phyloP scores from a whole-genome alignment of 2,797 vertebrate genomes.

The Galagoides demidoff region DNA sequence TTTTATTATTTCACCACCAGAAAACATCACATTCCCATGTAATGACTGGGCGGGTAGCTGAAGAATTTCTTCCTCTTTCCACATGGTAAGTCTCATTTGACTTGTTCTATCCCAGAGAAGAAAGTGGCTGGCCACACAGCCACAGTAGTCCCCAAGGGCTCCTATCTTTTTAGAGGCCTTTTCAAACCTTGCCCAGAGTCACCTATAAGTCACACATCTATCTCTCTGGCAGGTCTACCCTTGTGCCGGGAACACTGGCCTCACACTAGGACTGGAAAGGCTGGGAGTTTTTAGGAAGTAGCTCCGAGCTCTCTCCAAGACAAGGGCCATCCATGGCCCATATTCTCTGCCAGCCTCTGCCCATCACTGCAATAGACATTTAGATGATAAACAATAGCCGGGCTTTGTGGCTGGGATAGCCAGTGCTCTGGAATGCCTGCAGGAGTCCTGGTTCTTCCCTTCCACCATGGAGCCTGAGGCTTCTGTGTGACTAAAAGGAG shows the following conservation, averaged over 20 bases:
- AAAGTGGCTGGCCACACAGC: background rate
- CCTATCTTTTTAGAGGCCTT: background rate
- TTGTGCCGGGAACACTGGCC: background rate
- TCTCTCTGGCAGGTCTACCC: background rate
- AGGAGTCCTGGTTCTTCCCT: background rate
- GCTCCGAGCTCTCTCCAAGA: background rate
- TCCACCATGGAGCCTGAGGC: background rate
- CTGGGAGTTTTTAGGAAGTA: background rate
- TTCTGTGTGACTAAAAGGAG: background rate
- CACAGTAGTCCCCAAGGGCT: fast-evolving
- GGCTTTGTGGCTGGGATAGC: background rate
- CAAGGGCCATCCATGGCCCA: background rate
- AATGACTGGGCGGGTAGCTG: background rate
- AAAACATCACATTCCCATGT: background rate
- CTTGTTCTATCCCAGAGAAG: background rate
- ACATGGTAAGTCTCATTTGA: too few species aligned
- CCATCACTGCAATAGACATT: background rate
- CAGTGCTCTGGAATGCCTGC: too few species aligned
- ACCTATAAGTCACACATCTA: background rate
- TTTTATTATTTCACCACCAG: conserved; percentile 4
- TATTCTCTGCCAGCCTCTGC: background rate
- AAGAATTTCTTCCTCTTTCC: background rate
- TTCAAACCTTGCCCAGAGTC: background rate
- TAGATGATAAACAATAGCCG: background rate
- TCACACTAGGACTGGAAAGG: too few species aligned